These are phyloP conservation scores for Anarsia innoxiella DNA, from an alignment of 2,888 invertebrate species.

Conservation along the genomic window DNA sequence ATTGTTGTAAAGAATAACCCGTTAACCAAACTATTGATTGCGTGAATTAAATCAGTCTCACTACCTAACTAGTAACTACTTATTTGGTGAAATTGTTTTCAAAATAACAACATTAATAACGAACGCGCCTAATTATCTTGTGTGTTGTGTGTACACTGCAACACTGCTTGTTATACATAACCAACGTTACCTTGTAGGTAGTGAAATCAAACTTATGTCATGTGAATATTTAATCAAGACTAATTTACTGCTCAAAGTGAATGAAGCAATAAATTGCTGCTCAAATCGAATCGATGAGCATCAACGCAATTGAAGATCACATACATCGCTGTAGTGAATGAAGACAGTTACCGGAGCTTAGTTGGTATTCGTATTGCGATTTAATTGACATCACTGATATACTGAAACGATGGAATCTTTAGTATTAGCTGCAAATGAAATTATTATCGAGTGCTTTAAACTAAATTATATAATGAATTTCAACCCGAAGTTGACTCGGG, in stretches of 20 bases:
- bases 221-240: not conserved
- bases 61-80: not conserved
- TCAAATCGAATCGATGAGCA: conserved; percentile 7
- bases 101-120: not conserved
- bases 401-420: conserved; percentile 34
- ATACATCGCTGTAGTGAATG: conserved; percentile 18
- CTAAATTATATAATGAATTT: conserved; percentile 25
- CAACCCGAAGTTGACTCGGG: conserved; percentile 24
- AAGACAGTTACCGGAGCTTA: not conserved
- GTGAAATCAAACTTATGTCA: not conserved
- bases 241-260: conserved; percentile 16
- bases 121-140: not conserved
- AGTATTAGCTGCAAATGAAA: conserved; percentile 57
- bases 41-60: too few species aligned
- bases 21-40: too few species aligned
- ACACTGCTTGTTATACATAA: conserved; percentile 1
- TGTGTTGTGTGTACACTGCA: not conserved
- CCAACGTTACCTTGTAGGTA: conserved; percentile 1
- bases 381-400: too few species aligned
- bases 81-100: not conserved
- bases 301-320: conserved; percentile 23
- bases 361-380: too few species aligned
- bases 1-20: too few species aligned
- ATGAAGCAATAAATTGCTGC: conserved; percentile 4
- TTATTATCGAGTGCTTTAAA: conserved; percentile 36